Base-by-base conservation (phyloP, 1,140 invertebrate species). In the Drosophila nigrodunni region DNA sequence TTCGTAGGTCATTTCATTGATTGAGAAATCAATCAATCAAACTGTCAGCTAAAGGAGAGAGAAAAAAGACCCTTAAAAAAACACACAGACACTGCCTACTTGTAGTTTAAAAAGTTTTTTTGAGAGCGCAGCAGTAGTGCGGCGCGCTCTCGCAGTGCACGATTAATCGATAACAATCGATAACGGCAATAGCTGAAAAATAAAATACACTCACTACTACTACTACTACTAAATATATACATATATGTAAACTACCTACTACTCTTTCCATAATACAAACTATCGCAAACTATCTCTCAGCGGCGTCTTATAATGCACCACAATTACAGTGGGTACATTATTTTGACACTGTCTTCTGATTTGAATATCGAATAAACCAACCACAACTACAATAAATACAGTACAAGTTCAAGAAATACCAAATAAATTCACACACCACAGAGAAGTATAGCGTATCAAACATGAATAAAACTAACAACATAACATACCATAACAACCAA, bases 261-360 rank as follows among this genome's bases (percentile, higher is more conserved):
- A 89, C 86, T 90, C 86, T 89, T 82, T 86, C 74, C 80, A 88
- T 89, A 88, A 88, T 83, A 88, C 85, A 88, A 87, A 88, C 80
- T 83, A 85, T 81, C 85, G 86, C 85, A 80, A 88, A 88, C 83
- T 88, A 70, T 70, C 39, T 70, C 39, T 74, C 52, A 82, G 66
- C 90, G 88, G 85, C 90, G 90, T 91, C 90, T 30, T 83, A 91
- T 91, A 91, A 89, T 85, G 79, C 89, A 89, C 87, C 80, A 89
- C 52, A 65, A 71, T 68, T 30, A 30, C 18, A 30, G 75, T 86
- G 91, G 91, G 91, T 92, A 73, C 86, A 91, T 92, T 92, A 82
- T 92, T 92, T 92, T 92, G 91, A 92, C 91, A 92, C 91, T 92
- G 91, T 92, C 91, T 92, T 92, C 91, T 92, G 91, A 92, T 92